Base-by-base conservation (phyloP, 2,888 invertebrate species). In the Hypomecis atomaria region DNA sequence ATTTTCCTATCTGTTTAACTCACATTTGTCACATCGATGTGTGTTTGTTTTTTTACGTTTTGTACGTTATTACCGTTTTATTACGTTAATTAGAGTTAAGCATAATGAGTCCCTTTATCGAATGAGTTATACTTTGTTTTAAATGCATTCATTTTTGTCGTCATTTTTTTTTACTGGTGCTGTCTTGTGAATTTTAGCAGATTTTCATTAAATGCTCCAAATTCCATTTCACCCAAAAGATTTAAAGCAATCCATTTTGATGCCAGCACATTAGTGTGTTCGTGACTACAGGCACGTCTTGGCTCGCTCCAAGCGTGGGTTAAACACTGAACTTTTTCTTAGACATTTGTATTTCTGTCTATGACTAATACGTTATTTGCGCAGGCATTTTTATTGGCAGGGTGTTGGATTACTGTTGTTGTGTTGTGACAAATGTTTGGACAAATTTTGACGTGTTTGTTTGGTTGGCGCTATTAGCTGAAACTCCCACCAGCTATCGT, bases 311-410 rank as follows among this genome's bases (percentile, higher is more conserved):
- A 63, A 71, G 87, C 89, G 88, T 88, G 87, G 86, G 87, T 77
- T 80, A 78, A 68, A 69, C 73, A 76, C 77, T 71, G 70, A 57
- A 75, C 78, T 84, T 85, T 87, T 89, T 84, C 75, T 78, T 57
- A 60, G 59, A 80, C 74, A 81, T 77, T 83, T 79, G 81, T 88
- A 88, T 89, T 89, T 86, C 73, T 64, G 82, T 75, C 78, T 73
- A 77, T 90, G 90, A 90, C 86, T 89, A 89, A 89, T 79, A 66
- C 65, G 84, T 81, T 89, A 87, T 89, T 89, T 87, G 78, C 67
- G 77, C 81, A 79, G 78, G 78, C 79, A 84, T 86, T 84, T 86
- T 85, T 85, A 86, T 87, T 85, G 81, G 81, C 77, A 73, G 74
- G 79, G 85, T 88, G 78, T 89, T 85, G 77, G 77, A 82, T 88